Conservation (phyloP, 2,888 invertebrate genomes). For the Agrilus biguttatus region DNA sequence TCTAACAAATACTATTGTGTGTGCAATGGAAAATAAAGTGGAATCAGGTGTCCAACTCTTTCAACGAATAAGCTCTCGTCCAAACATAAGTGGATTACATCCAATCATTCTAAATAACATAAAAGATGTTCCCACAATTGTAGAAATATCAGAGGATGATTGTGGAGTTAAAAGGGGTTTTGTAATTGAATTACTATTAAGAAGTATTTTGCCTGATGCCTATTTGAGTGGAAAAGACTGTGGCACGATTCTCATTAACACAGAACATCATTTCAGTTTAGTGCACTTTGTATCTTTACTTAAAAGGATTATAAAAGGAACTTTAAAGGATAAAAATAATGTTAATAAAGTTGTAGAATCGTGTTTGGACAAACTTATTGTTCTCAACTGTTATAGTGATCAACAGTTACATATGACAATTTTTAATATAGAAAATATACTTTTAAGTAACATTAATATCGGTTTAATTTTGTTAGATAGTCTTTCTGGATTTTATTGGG, state of each 20-base stretch:
- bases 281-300: conserved; percentile 18
- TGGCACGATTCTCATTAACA: conserved; percentile 33
- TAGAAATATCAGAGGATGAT: conserved; percentile 35
- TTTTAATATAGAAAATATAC: conserved; percentile 25
- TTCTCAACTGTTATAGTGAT: conserved; percentile 29
- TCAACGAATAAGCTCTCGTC: conserved; percentile 10
- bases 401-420: conserved; percentile 25
- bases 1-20: too few species aligned
- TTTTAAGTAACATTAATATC: conserved; percentile 28
- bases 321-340: conserved; percentile 15
- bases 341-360: conserved; percentile 14
- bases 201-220: conserved; percentile 29
- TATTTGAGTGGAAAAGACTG: conserved; percentile 30
- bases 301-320: conserved; percentile 21
- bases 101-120: conserved; percentile 12
- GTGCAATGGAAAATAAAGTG: conserved; percentile 5
- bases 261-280: conserved; percentile 35
- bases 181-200: conserved; percentile 32
- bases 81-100: conserved; percentile 9
- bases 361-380: conserved; percentile 24
- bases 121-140: conserved; percentile 26
- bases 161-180: conserved; percentile 35
- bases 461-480: conserved; percentile 35
- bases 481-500: conserved; percentile 38
- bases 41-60: conserved; percentile 14